A percentile compares a stretch with the other conserved stretches of the same genome.
Conservation (phyloP, 2,888 invertebrate species). For the Diplazon laetatorius region DNA sequence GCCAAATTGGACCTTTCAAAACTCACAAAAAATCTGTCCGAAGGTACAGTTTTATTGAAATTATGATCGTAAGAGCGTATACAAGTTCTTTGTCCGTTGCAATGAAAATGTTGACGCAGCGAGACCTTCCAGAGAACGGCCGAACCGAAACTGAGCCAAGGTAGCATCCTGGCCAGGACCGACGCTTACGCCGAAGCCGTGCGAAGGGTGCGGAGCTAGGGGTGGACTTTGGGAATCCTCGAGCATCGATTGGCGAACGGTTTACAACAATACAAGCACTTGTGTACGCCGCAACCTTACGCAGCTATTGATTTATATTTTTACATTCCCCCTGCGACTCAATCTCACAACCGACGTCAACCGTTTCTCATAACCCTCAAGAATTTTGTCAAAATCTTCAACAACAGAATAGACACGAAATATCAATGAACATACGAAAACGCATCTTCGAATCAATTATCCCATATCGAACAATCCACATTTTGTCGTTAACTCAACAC, state of each 20-base stretch:
- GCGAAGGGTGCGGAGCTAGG: slow-evolving; percentile 70
- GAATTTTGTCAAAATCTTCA: no score
- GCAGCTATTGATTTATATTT: slow-evolving; percentile 30
- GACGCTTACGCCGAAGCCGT: slow-evolving; percentile 74
- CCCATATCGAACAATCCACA: no score
- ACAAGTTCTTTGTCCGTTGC: background rate
- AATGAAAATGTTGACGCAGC: slow-evolving; percentile 54
- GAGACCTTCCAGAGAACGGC: slow-evolving; percentile 76
- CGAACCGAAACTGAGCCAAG: slow-evolving; percentile 79
- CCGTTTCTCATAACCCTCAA: background rate
- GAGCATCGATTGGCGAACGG: slow-evolving; percentile 62
- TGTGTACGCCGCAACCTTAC: background rate
- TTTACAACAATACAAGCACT: slow-evolving; percentile 39
- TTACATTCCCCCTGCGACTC: background rate
- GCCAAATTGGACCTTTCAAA: slow-evolving; percentile 26
- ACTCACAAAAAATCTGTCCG: slow-evolving; percentile 7
- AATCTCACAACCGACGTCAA: background rate
- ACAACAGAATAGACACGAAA: background rate
- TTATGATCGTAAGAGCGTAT: background rate
- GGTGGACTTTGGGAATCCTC: slow-evolving; percentile 73
- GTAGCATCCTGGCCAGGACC: slow-evolving; percentile 81
- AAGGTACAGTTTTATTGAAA: slow-evolving; percentile 30
- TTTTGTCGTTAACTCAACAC: no score
- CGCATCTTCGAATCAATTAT: no score
- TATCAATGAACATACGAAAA: background rate